Conservation (phyloP, 23 tunicate genomes). For the Oikopleura vanhoeffeni region DNA sequence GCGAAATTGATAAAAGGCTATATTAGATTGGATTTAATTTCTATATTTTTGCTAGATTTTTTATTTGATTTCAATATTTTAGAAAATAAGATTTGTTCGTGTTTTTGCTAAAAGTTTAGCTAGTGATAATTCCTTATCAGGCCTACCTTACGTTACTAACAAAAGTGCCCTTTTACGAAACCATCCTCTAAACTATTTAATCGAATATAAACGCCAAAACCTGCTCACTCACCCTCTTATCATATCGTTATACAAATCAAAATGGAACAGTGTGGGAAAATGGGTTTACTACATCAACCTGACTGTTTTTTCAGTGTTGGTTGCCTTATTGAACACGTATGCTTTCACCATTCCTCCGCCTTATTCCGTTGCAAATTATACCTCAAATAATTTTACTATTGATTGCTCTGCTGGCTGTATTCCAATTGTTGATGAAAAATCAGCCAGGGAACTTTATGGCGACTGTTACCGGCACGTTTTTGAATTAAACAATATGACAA, state of each 20-base stretch:
- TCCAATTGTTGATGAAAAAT: neutral
- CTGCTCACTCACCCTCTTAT: constrained; percentile 80
- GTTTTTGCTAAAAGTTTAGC: too few species aligned
- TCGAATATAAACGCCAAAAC: constrained; percentile 37
- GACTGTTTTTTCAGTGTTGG: constrained; percentile 24
- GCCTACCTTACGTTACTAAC: constrained; percentile 47
- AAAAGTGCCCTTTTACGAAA: constrained; percentile 25
- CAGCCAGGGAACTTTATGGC: constrained; percentile 41
- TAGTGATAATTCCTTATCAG: too few species aligned
- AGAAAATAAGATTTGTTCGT: too few species aligned
- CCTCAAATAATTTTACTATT: too few species aligned
- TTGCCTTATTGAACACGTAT: constrained; percentile 56
- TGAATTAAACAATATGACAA: too few species aligned
- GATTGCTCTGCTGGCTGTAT: neutral
- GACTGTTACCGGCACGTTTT: too few species aligned
- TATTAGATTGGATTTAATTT: too few species aligned
- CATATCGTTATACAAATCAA: constrained; percentile 41
- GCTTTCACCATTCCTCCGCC: constrained; percentile 67
- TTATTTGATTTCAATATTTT: too few species aligned
- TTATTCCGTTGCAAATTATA: constrained; percentile 36
- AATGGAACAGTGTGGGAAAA: constrained; percentile 64
- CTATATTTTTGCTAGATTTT: too few species aligned
- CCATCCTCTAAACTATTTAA: constrained; percentile 57
- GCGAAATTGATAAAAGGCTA: too few species aligned
- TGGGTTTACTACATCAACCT: constrained; percentile 46